Evolutionary conservation across 1,140 invertebrate species (phyloP), one percentile per base, ranked within the genome.

Genomic region (Trichogramma pretiosum): DNA sequence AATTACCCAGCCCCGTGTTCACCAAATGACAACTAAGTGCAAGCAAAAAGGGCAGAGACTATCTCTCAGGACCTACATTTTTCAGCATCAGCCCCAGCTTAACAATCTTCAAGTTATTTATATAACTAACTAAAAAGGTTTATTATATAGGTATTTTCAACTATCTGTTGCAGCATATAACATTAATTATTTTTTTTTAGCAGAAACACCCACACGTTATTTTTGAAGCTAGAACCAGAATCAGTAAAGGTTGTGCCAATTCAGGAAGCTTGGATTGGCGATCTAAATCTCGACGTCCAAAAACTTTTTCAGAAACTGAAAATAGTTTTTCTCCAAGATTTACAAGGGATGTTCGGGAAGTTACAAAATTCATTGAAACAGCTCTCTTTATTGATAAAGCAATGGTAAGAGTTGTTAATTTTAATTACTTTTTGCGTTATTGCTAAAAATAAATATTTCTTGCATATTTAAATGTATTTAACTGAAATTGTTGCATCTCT

Each of bases 181-280:
- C 61, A 72, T 68, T 65, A 63, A 68, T 59, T 66, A 73, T 64
- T 80, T 77, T 81, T 77, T 77, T 83, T 77, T 80, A 89, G 83
- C 84, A 89, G 82, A 90, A 92, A 74, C 90, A 94, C 82, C 91
- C 90, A 61, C 92, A 95, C 78, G 85, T 96, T 63, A 91, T 95
- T 68, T 94, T 93, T 77, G 88, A 93, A 69, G 88, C 89, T 52
- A 81, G 85, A 55, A 84, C 84, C 24, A 89, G 89, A 69, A 79
- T 82, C 46, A 87, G 88, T 71, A 88, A 89, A 70, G 87, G 87
- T 33, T 93, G 89, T 62, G 90, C 85, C 46, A 92, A 90, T 72
- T 81, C 79, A 18, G 77, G 80, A 33, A 84, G 77, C 60, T 73
- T 87, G 61, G 84, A 90, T 59, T 84, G 83, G 80, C 75, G 82